Base-by-base conservation (phyloP, 1,140 invertebrate species). In the Neomicropteryx cornuta region DNA sequence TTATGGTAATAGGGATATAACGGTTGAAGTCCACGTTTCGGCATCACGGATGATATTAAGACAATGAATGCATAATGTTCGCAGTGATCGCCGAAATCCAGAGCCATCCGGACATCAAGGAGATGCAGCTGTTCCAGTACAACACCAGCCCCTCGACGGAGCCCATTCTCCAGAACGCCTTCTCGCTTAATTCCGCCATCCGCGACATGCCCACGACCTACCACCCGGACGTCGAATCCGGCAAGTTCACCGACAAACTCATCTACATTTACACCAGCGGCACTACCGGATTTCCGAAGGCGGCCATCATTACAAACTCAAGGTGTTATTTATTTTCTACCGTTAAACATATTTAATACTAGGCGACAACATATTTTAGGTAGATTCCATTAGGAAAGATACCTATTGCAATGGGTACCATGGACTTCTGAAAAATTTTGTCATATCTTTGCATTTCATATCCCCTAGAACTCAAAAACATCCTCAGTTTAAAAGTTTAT, bases 231-330 rank as follows among this genome's bases (percentile, higher is more conserved):
- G 42, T 61, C 6, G 52, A 53, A 23, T 52, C 35, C 8, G 39
- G 51, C 13, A 52, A 66, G 0, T 60, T 61, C 42, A 53, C 64
- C 29, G 79, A 81, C 43, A 78, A 76, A 48, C 53, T 83, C 11
- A 51, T 83, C 8, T 91, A 88, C 53, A 87, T 92, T 49, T 92
- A 86, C 54, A 92, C 87, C 1, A 89, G 85, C 37, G 88, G 88
- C 10, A 92, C 89, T 2, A 92, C 87, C 18, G 88, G 87, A 4
- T 56, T 92, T 27, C 87, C 87, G 0, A 93, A 93, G 60, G 86
- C 87, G 22, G 87, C 86, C n/a, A 75, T 88, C 24, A 81, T 91
- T 38, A 78, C 77, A 11, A 75, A 85, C 55, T 76, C 76, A 5
- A 74, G 81, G 74, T 80, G 55, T 52, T 14, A 22, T 14, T 20